These are phyloP conservation scores for Hetaerina titia DNA, from an alignment of 2,888 invertebrate species.

Conservation along the genomic window DNA sequence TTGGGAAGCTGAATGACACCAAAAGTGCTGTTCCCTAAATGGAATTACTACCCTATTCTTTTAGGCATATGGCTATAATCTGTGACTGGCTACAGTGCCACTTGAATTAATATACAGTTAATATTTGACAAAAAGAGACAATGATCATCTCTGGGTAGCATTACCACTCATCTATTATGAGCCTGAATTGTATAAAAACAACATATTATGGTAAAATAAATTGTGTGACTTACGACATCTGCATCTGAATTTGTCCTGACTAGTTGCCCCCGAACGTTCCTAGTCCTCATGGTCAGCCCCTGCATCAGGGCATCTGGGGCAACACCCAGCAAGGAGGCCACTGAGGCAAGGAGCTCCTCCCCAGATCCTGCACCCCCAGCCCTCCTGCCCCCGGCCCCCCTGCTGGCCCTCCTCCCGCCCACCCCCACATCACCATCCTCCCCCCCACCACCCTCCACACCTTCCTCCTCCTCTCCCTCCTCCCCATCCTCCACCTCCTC, in stretches of 20 bases:
- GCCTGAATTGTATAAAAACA: too few relatives aligned
- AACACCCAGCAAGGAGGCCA: slow-evolving; percentile 90
- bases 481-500: slow-evolving; percentile 39
- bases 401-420: slow-evolving; percentile 84
- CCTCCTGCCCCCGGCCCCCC: slow-evolving; percentile 87
- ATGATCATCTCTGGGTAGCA: too few relatives aligned
- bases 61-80: too few relatives aligned
- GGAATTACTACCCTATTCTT: too few relatives aligned
- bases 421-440: slow-evolving; percentile 76
- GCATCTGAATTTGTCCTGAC: slow-evolving; percentile 90
- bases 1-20: too few relatives aligned
- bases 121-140: too few relatives aligned
- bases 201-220: too few relatives aligned
- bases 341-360: slow-evolving; percentile 91
- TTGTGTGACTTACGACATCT: slow-evolving; percentile 81
- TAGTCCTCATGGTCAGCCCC: slow-evolving; percentile 90
- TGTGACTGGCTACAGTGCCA: too few relatives aligned
- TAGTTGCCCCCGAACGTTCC: slow-evolving; percentile 87
- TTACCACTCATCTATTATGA: too few relatives aligned
- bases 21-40: too few relatives aligned
- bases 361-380: slow-evolving; percentile 77
- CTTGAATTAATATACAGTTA: too few relatives aligned
- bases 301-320: slow-evolving; percentile 87
- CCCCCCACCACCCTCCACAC: slow-evolving; percentile 7
- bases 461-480: slow-evolving; percentile 56